Conservation (phyloP, 1,140 invertebrate species). For the Matsumurasca onukii region DNA sequence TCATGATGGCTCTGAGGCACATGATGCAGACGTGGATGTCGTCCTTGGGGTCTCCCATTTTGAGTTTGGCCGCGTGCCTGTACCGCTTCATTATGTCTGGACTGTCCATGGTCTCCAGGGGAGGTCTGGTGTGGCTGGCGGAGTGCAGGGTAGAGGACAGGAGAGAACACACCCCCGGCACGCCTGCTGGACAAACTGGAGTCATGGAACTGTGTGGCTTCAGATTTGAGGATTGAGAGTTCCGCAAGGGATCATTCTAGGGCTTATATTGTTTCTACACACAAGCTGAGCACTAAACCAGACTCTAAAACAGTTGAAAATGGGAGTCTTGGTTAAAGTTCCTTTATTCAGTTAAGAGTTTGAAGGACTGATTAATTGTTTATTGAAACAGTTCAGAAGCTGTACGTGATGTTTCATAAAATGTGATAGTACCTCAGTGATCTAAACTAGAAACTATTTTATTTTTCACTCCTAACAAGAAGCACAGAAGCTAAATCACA, state of each 20-base stretch:
- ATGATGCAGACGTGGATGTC: conserved; percentile 99
- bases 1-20: conserved; percentile 99
- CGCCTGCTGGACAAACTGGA: not conserved
- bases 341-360: too few species aligned
- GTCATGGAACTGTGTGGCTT: too few species aligned
- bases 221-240: too few species aligned
- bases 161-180: not conserved
- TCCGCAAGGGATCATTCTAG: too few species aligned
- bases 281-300: conserved; percentile 3
- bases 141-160: conserved; percentile 4
- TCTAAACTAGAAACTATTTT: too few species aligned
- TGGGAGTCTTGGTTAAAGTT: too few species aligned
- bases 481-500: too few species aligned
- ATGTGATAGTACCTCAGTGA: too few species aligned
- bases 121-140: conserved; percentile 13
- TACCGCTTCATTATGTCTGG: conserved; percentile 72
- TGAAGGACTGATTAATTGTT: too few species aligned
- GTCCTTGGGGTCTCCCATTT: conserved; percentile 97
- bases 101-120: conserved; percentile 54
- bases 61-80: conserved; percentile 83
- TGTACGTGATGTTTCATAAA: too few species aligned
- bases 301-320: not conserved
- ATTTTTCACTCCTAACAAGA: too few species aligned
- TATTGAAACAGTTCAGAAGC: too few species aligned
- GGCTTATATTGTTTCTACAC: not conserved